Percentiles rank a stretch among this genome's conserved stretches.
Conservation (phyloP, 2,797 vertebrate species). For the Rhodeus uyekii region DNA sequence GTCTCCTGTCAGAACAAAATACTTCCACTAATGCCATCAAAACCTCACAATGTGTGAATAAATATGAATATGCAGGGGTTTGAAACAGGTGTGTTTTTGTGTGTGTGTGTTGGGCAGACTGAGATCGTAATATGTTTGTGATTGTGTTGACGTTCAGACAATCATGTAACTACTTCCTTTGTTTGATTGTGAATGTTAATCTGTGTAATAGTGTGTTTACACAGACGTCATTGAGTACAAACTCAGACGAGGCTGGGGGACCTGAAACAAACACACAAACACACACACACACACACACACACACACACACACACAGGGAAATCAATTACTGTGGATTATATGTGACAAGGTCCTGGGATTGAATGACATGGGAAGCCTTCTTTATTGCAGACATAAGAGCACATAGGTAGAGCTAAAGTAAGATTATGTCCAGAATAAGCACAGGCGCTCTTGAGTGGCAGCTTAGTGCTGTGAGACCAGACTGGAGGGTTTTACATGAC, state of each 20-base stretch:
- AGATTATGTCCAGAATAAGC: constrained; percentile 42
- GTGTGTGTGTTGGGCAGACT: neutral
- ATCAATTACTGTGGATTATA: constrained; percentile 23
- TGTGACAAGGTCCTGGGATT: neutral
- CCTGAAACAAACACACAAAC: neutral
- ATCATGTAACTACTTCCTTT: constrained; percentile 48
- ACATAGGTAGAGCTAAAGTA: constrained; percentile 30
- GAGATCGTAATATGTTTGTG: constrained; percentile 6
- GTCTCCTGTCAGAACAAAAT: constrained; percentile 34
- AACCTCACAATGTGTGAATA: constrained; percentile 15
- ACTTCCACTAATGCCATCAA: constrained; percentile 9
- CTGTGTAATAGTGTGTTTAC: constrained; percentile 44
- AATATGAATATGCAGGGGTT: neutral
- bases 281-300: neutral
- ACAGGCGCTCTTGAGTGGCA: constrained; percentile 8
- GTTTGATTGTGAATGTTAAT: constrained; percentile 39
- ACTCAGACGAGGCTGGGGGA: constrained; percentile 1
- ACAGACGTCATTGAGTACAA: neutral
- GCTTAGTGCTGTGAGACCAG: constrained; percentile 12
- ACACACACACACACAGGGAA: constrained; percentile 13
- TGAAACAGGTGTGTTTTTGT: neutral
- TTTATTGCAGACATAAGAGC: neutral
- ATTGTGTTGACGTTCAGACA: constrained; percentile 23
- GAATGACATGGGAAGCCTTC: constrained; percentile 18
- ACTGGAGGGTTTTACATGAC: constrained; percentile 23